Base-by-base conservation (phyloP, 1,140 invertebrate genomes). In the Lordiphosa stackelbergi region DNA sequence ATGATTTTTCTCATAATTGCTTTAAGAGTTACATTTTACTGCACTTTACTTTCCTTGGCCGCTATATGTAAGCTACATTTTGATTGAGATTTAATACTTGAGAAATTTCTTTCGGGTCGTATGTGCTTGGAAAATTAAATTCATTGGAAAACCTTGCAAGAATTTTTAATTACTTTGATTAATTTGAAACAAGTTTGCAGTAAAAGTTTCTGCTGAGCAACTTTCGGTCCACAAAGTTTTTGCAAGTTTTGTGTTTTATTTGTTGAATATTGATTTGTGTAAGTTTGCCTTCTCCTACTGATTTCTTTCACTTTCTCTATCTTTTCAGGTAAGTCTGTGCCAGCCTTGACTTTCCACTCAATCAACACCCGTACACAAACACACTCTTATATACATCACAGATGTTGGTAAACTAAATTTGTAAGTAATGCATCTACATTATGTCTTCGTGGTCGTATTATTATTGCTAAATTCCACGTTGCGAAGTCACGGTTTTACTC, bases 121-220 rank as follows among this genome's bases (percentile, higher is more conserved):
- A 47, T 56, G 53, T 46, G 53, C 53, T 56, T 40, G 34, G 57
- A 45, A 56, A 49, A 49, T 19, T 38, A 51, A 51, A 57, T 57
- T 41, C 35, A 57, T 46, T 34, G 53, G 11, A 57, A 56, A 40
- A 45, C 24, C 53, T 37, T 34, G 34, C 34, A 43, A 51, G 34
- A 57, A 57, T 51, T 43, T 63, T 63, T 63, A 57, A 63, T 63
- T 52, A 63, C 40, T 51, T 63, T 56, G 35, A 63, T 57, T 63
- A 34, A 63, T 52, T 59, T 64, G 36, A 47, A 64, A 42, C 53
- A 59, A 53, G 55, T 47, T 59, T 53, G 38, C 12, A 19, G 55
- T 19, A 52, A 59, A 47, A 58, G 41, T 64, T 47, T 56, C 10
- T 4, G 19, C 8, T 19, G 28, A 52, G 10, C 42, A 58, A 48